Evolutionary conservation across 2,888 invertebrate genomes (phyloP).

Genomic region (Melieria omissa): DNA sequence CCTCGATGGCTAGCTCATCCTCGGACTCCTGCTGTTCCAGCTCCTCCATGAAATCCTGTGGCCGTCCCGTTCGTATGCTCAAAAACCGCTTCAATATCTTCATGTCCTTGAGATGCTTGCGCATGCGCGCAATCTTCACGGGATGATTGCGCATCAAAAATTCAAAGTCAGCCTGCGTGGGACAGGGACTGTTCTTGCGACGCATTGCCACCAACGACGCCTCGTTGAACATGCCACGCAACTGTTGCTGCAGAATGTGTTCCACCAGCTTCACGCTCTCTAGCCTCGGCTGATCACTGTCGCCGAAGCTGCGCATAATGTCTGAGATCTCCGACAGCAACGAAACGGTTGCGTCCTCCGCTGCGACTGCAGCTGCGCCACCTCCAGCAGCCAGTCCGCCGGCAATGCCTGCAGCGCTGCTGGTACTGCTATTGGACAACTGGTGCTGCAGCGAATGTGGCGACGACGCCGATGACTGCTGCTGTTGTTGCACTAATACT

Average conservation of each 20-base stretch:
- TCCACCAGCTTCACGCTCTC: constrained; percentile 88
- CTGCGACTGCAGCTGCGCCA: constrained; percentile 15
- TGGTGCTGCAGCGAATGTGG: constrained; percentile 26
- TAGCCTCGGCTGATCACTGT: constrained; percentile 81
- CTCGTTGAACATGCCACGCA: constrained; percentile 80
- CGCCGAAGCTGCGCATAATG: constrained; percentile 96
- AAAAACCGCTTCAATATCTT: constrained; percentile 64
- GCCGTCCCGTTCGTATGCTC: constrained; percentile 60
- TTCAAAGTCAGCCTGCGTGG: constrained; percentile 75
- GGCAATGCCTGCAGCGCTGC: constrained; percentile 13
- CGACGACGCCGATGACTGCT: constrained; percentile 41
- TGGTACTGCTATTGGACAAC: constrained; percentile 27
- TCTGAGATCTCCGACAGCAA: constrained; percentile 75
- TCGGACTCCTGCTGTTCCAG: constrained; percentile 68
- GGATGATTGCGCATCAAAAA: constrained; percentile 86
- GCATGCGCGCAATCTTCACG: constrained; percentile 78
- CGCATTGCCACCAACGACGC: constrained; percentile 76
- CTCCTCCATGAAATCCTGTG: constrained; percentile 65
- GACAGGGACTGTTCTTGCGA: constrained; percentile 73
- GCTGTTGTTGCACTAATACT: constrained; percentile 44
- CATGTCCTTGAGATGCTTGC: constrained; percentile 77
- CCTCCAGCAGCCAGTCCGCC: constrained; percentile 1
- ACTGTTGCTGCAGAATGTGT: constrained; percentile 83
- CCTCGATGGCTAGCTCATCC: constrained; percentile 69
- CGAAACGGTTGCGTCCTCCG: constrained; percentile 50